Base-by-base conservation (phyloP, 1,140 invertebrate genomes). In the Euglossa dilemma region DNA sequence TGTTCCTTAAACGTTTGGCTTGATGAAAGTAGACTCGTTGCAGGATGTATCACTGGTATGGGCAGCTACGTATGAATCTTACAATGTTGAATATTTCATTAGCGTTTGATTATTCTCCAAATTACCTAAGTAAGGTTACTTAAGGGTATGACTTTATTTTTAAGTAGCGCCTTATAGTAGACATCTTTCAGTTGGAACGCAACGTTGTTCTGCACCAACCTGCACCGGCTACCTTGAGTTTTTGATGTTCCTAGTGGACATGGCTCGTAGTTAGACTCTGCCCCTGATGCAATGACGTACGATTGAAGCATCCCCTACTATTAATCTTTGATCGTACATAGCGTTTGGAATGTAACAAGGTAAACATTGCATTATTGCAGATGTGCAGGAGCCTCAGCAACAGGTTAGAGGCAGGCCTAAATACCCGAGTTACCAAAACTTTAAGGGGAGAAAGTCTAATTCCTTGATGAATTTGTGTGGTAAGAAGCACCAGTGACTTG, bases 401-500 rank as follows among this genome's bases (percentile, higher is more conserved):
- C 95, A 96, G 94, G 94, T 96, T 95, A 96, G 96, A 95, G 96
- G 96, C 95, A 96, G 96, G 95, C 96, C 96, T 96, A 97, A 97
- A 96, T 97, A 97, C 96, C 95, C 96, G 94, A 96, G 96, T 96
- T 97, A 96, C 96, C 96, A 97, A 96, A 97, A 96, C 96, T 96
- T 97, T 97, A 97, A 96, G 96, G 95, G 97, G 93, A 96, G 97
- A 96, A 98, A 98, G 95, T 98, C 97, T 95, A 98, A 97, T 96
- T 98, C 97, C 94, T 96, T 98, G 95, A 97, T 98, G 97, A 98
- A 98, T 96, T 96, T 98, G 96, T 97, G 97, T 95, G 97, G 97
- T 98, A 98, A 98, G 97, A 95, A 90, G 92, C 90, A 92, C 92
- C 90, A 92, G 91, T 93, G 92, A 93, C 90, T 92, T 93, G 90